Percentiles rank a stretch among this genome's conserved stretches.
Evolutionary conservation across 2,797 vertebrate species (phyloP).

Genomic region (Centropyge bicolor): DNA sequence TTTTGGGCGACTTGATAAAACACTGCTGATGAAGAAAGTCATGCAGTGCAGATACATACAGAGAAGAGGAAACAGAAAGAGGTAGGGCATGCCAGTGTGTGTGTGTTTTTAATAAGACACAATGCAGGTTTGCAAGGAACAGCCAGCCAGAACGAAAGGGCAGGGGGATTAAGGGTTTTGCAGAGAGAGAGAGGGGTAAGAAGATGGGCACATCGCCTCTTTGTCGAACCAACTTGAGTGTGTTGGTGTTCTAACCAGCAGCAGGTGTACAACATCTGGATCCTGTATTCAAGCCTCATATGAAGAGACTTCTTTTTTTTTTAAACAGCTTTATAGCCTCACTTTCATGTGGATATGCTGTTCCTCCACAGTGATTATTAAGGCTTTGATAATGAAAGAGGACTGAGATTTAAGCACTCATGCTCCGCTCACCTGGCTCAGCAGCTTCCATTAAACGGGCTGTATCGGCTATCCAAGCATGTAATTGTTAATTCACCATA

Average conservation of each 20-base stretch:
- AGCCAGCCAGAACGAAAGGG: not conserved
- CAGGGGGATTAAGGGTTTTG: not conserved
- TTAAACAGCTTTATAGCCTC: slow-evolving; percentile 1
- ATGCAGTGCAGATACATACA: too few relatives aligned
- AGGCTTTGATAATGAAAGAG: slow-evolving; percentile 32
- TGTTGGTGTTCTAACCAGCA: not conserved
- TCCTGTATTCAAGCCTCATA: slow-evolving; percentile 23
- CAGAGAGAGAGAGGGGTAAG: fast-evolving
- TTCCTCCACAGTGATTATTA: slow-evolving; percentile 39
- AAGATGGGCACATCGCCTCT: not conserved
- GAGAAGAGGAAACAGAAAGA: too few relatives aligned
- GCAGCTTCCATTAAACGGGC: slow-evolving; percentile 29
- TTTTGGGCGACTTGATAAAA: too few relatives aligned
- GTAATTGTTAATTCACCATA: slow-evolving; percentile 25
- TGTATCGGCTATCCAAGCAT: slow-evolving; percentile 19
- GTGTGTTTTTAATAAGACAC: not conserved
- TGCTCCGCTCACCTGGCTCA: not conserved
- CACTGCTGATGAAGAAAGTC: too few relatives aligned
- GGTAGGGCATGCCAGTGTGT: too few relatives aligned
- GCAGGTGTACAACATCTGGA: slow-evolving; percentile 31
- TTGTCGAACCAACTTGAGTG: not conserved
- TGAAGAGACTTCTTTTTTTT: slow-evolving; percentile 15
- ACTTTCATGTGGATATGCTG: slow-evolving; percentile 51
- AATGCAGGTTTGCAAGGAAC: not conserved
- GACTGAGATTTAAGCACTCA: slow-evolving; percentile 20